phyloP scores from a whole-genome alignment of 2,797 vertebrate genomes.

The Sardinella longiceps region DNA sequence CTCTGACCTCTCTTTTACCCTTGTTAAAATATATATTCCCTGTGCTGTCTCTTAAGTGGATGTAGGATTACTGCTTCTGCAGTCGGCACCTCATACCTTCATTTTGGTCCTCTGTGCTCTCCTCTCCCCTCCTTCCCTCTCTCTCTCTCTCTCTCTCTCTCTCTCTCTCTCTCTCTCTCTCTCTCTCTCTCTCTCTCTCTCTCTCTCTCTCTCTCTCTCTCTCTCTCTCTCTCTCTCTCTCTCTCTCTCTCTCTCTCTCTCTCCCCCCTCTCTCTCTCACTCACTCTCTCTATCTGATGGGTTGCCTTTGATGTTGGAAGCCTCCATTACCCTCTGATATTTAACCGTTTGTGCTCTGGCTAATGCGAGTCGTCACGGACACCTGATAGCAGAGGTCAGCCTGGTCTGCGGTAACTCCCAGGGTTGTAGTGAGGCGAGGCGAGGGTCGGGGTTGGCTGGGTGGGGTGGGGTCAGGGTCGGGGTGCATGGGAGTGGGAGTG shows the following conservation, averaged over 20 bases:
- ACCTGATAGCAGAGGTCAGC: conserved; percentile 14
- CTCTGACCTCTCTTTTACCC: conserved; percentile 40
- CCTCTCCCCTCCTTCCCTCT: not conserved
- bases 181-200: not conserved
- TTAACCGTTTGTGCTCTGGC: conserved; percentile 33
- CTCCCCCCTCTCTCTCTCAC: too few relatives aligned
- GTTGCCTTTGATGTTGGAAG: conserved; percentile 36
- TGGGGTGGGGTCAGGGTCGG: not conserved
- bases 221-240: not conserved
- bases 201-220: not conserved
- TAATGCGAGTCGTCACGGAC: conserved; percentile 38
- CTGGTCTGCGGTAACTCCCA: not conserved
- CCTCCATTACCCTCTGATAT: conserved; percentile 37
- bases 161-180: not conserved
- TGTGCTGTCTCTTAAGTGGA: conserved; percentile 30
- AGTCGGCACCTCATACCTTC: conserved; percentile 15
- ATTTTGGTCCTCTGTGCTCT: not conserved
- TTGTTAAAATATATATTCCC: conserved; percentile 23
- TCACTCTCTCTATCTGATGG: not conserved
- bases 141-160: not conserved
- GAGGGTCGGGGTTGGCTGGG: not conserved
- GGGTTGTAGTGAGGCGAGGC: not conserved
- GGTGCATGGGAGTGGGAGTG: not conserved
- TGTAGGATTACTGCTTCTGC: conserved; percentile 29
- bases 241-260: not conserved